Percentiles rank a stretch among this genome's conserved stretches.
These are phyloP conservation scores for Corvus cornix DNA, from an alignment of 2,113 vertebrate genomes.

Conservation along the genomic window DNA sequence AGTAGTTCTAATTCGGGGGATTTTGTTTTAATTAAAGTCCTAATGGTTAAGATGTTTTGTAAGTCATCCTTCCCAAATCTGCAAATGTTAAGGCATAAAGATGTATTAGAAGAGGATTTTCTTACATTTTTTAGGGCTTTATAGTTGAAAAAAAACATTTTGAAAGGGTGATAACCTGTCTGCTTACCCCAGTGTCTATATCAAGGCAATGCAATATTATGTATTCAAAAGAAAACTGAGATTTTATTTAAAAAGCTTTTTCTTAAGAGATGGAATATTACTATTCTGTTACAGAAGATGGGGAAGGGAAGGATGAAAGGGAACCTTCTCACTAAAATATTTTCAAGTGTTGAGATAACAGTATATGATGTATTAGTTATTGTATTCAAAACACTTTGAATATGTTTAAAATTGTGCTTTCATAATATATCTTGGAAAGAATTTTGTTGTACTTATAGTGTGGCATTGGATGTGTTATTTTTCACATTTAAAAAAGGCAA, in stretches of 20 bases:
- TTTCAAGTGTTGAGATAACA: not conserved
- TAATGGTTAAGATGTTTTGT: not conserved
- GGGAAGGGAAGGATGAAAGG: not conserved
- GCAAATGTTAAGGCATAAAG: not conserved
- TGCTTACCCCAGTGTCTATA: not conserved
- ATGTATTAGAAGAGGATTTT: not conserved
- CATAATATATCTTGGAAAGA: conserved; percentile 5
- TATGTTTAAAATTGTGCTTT: conserved; percentile 9
- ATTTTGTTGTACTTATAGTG: conserved; percentile 54
- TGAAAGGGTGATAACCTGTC: not conserved
- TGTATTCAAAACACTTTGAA: not conserved
- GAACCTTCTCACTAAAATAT: not conserved
- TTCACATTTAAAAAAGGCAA: conserved; percentile 72
- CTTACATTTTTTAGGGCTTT: not conserved
- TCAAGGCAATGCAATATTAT: not conserved
- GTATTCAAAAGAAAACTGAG: not conserved
- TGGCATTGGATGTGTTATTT: conserved; percentile 57
- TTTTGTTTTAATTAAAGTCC: not conserved
- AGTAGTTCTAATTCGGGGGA: not conserved
- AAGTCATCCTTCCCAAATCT: not conserved
- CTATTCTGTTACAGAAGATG: not conserved
- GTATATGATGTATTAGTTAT: not conserved
- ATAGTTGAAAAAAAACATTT: not conserved
- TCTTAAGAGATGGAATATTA: not conserved
- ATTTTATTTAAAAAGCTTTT: not conserved